phyloP scores from a whole-genome alignment of 2,113 vertebrate genomes.

The Tenrec ecaudatus region DNA sequence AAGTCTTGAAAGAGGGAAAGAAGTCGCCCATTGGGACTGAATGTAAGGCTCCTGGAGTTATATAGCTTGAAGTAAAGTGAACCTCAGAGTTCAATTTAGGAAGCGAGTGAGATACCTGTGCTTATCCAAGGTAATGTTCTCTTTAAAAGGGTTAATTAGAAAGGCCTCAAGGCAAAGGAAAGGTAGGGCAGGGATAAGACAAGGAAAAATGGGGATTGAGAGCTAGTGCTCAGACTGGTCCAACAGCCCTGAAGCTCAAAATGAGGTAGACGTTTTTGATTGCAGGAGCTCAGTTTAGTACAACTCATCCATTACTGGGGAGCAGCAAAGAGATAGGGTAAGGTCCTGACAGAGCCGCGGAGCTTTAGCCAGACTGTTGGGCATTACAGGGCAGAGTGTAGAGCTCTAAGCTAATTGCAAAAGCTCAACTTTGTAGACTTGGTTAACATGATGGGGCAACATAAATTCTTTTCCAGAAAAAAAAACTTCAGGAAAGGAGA shows the following conservation, averaged over 20 bases:
- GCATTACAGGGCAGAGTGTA: background rate
- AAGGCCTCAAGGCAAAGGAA: background rate
- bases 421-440: background rate
- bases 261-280: background rate
- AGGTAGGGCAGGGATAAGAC: too few species aligned
- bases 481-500: background rate
- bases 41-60: background rate
- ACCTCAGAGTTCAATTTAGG: slow-evolving; percentile 12
- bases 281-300: background rate
- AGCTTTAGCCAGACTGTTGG: background rate
- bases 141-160: slow-evolving; percentile 24
- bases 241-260: background rate
- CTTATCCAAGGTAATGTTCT: background rate
- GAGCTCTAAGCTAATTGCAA: background rate
- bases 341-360: background rate
- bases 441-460: background rate
- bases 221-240: background rate
- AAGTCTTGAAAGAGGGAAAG: background rate
- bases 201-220: background rate
- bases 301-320: background rate
- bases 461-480: background rate
- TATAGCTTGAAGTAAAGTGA: background rate
- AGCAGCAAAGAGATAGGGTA: background rate
- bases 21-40: background rate
- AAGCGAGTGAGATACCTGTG: background rate